Percentiles rank a stretch among this genome's conserved stretches.
Conservation (phyloP, 2,113 vertebrate species). For the Formicarius rufipectus region DNA sequence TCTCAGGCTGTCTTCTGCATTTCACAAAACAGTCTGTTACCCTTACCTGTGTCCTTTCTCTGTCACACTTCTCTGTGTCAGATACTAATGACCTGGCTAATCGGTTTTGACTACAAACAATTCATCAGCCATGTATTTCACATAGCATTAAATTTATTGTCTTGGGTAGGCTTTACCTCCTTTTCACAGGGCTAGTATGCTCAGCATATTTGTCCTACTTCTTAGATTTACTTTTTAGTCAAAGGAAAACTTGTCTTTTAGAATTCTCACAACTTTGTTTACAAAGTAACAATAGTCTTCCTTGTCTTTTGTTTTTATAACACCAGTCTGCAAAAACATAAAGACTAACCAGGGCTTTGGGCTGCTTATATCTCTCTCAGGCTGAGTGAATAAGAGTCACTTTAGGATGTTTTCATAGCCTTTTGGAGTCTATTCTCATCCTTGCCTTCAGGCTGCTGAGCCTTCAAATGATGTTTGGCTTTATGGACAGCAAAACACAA, state of each 20-base stretch:
- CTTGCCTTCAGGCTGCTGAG: not conserved
- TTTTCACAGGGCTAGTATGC: not conserved
- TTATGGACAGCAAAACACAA: not conserved
- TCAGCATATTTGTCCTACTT: not conserved
- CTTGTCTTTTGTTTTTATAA: not conserved
- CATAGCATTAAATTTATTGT: not conserved
- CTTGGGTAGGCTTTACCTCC: not conserved
- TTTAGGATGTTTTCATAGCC: not conserved
- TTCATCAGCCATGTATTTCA: not conserved
- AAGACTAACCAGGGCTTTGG: not conserved
- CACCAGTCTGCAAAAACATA: not conserved
- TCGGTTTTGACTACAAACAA: not conserved
- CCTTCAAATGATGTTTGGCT: not conserved
- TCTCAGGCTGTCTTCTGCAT: not conserved
- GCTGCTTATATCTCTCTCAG: not conserved
- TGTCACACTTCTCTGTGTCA: not conserved
- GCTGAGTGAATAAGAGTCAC: not conserved
- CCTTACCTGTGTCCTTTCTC: not conserved
- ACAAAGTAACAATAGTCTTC: not conserved
- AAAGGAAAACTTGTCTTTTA: not conserved
- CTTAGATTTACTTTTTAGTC: not conserved
- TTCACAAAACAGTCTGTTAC: not conserved
- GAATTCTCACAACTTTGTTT: not conserved
- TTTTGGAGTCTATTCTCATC: not conserved
- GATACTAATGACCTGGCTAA: not conserved